Evolutionary conservation across 2,888 invertebrate genomes (phyloP).

Genomic region (Eupithecia insigniata): DNA sequence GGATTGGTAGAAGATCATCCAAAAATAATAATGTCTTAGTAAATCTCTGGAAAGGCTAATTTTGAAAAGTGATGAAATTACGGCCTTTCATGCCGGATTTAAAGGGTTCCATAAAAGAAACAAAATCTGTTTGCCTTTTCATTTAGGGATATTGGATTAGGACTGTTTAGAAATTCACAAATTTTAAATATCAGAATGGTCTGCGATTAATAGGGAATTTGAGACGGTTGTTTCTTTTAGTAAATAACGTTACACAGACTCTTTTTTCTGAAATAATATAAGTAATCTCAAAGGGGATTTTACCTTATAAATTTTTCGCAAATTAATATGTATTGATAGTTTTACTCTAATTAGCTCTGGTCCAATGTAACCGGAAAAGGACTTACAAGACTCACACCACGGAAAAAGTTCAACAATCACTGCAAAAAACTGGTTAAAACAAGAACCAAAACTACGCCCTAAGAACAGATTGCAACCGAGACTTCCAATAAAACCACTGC

Average conservation of each 20-base stretch:
- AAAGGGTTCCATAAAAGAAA: constrained; percentile 33
- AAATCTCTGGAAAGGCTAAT: constrained; percentile 58
- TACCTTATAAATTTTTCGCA: no score
- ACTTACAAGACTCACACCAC: not conserved
- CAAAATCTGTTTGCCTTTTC: constrained; percentile 34
- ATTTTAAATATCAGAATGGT: constrained; percentile 16
- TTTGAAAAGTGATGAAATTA: constrained; percentile 62
- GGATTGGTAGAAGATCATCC: constrained; percentile 9
- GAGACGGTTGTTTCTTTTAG: constrained; percentile 10
- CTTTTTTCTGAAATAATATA: not conserved
- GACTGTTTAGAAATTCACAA: constrained; percentile 21
- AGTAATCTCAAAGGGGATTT: not conserved
- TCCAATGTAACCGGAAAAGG: not conserved
- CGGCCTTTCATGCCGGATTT: constrained; percentile 50
- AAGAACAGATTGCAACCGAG: constrained; percentile 44
- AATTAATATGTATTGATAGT: not conserved
- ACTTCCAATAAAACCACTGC: constrained; percentile 42
- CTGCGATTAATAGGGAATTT: constrained; percentile 12
- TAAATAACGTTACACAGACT: not conserved
- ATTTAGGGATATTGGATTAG: constrained; percentile 35
- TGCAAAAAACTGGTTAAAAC: constrained; percentile 18
- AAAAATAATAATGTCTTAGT: constrained; percentile 45
- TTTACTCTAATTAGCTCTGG: not conserved
- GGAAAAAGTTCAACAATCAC: not conserved
- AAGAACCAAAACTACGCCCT: constrained; percentile 21